Evolutionary conservation across 1,140 invertebrate species (phyloP), one percentile per base, ranked within the genome.

Genomic region (Drosophila erecta): DNA sequence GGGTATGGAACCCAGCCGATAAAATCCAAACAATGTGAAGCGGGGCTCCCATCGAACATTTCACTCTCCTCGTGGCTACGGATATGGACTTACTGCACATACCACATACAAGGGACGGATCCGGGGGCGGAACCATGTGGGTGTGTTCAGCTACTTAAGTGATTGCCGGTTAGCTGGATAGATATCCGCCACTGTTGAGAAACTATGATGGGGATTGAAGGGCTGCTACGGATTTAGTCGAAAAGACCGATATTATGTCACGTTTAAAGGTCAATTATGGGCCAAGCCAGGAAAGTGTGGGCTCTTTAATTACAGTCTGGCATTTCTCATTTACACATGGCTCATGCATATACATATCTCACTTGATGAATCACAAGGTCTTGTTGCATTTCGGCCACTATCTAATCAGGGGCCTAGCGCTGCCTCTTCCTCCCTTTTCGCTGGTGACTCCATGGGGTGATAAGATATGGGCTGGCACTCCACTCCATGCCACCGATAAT

Each of bases 251-350:
- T 35, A 44, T 35, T 69, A 56, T 47, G 74, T 70, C 80, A 85
- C 81, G 81, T 85, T 81, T 85, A 81, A 54, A 77, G 81, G 81
- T 81, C 81, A 85, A 77, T 65, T 81, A 74, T 59, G 47, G 79
- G 24, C 12, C 11, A 20, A 20, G n/a, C 35, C 27, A 61, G 50
- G 76, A 76, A 79, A 76, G 80, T 78, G 30, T 47, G 33, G n/a
- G 55, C 15, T 27, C 54, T 24, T 59, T 76, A 67, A 59, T 66
- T 76, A 76, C 66, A 54, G 47, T 24, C 73, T 22, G 41, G n/a
- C 38, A 53, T 56, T 50, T 61, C 46, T 44, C 60, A 76, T 53
- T 76, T 66, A 76, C 49, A 53, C 54, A 74, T 61, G 47, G 33
- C 54, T 47, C 56, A 72, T 72, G 27, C 22, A 2, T 17, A 38